Conservation (phyloP, 2,113 vertebrate species). For the Pavo muticus region DNA sequence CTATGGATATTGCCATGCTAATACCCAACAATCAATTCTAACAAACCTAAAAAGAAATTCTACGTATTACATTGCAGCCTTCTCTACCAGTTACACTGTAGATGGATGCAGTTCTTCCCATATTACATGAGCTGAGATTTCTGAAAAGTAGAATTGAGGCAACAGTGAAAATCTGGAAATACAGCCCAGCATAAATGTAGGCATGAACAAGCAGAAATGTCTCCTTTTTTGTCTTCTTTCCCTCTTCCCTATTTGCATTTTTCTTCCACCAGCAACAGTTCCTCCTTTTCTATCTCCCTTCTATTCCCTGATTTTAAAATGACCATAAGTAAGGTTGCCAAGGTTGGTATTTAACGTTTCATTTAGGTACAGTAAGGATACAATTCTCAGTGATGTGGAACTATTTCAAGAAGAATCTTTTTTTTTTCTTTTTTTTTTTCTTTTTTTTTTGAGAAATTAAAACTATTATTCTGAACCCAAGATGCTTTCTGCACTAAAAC, state of each 20-base stretch:
- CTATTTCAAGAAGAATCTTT: not conserved
- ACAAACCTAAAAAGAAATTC: not conserved
- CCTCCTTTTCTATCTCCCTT: not conserved
- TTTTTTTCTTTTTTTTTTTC: not conserved
- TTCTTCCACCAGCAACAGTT: not conserved
- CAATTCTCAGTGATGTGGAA: not conserved
- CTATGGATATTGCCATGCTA: not conserved
- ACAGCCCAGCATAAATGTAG: not conserved
- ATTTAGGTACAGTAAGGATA: not conserved
- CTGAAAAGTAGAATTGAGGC: not conserved
- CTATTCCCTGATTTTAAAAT: not conserved
- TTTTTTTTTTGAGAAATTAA: not conserved
- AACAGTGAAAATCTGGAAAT: not conserved
- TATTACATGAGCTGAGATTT: not conserved
- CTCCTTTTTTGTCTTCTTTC: not conserved
- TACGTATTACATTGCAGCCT: not conserved
- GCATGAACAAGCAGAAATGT: not conserved
- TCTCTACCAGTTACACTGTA: not conserved
- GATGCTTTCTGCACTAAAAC: not conserved
- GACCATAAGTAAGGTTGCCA: not conserved
- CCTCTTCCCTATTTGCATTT: not conserved
- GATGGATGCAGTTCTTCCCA: not conserved
- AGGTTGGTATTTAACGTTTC: not conserved
- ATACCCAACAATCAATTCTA: not conserved
- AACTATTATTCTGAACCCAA: not conserved